phyloP scores from a whole-genome alignment of 2,113 vertebrate genomes.

The Daboia siamensis region DNA sequence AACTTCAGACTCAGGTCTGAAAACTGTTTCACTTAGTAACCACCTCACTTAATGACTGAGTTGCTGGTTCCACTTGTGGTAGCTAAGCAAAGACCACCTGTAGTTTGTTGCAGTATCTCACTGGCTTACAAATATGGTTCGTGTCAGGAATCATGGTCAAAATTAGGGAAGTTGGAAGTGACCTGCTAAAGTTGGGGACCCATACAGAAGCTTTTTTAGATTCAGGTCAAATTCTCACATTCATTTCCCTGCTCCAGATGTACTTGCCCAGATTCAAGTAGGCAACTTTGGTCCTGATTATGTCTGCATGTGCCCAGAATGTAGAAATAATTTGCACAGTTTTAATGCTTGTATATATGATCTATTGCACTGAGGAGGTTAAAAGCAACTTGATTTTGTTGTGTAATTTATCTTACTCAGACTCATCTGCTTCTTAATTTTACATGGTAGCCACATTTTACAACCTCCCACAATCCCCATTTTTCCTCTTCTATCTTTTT shows the following conservation, averaged over 20 bases:
- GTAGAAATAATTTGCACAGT: background rate
- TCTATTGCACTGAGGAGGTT: background rate
- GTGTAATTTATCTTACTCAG: background rate
- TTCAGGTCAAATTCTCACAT: background rate
- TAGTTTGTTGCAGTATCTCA: background rate
- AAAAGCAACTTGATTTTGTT: background rate
- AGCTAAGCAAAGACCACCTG: background rate
- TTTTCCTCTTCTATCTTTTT: background rate
- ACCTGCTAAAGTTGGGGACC: background rate
- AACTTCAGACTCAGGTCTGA: background rate
- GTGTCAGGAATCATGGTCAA: background rate
- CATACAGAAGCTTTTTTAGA: background rate
- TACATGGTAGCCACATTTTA: background rate
- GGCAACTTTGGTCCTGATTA: background rate
- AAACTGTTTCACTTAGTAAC: background rate
- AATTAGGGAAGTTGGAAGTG: background rate
- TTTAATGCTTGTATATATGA: background rate
- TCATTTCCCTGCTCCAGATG: background rate
- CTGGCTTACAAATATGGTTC: background rate
- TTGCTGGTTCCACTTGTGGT: background rate
- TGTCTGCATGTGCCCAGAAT: background rate
- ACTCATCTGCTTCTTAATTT: background rate
- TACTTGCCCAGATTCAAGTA: background rate
- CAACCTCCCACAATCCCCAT: background rate
- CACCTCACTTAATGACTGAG: background rate